Percentiles rank a stretch among this genome's conserved stretches.
phyloP scores from a whole-genome alignment of 2,113 vertebrate genomes.

The Cettia cetti region DNA sequence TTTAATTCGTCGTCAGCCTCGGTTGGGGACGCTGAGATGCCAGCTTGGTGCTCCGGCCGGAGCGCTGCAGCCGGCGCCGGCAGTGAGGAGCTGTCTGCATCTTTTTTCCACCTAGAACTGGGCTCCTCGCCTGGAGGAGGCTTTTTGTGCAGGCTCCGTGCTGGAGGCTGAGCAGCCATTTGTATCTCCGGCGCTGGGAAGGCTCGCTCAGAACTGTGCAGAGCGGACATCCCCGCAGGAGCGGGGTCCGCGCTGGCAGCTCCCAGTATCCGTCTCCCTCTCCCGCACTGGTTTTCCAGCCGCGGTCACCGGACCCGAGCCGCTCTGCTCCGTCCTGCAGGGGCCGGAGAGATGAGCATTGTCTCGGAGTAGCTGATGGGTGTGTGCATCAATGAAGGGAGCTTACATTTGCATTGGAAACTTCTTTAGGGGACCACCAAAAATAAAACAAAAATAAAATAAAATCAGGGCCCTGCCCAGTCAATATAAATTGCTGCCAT shows the following conservation, averaged over 20 bases:
- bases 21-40: not conserved
- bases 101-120: not conserved
- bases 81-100: not conserved
- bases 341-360: not conserved
- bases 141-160: not conserved
- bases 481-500: not conserved
- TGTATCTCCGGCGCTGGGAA: not conserved
- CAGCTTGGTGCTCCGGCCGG: not conserved
- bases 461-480: not conserved
- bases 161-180: not conserved
- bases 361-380: rapidly evolving
- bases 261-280: rapidly evolving
- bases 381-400: not conserved
- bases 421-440: not conserved
- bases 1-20: not conserved
- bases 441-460: not conserved
- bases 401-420: not conserved
- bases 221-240: rapidly evolving
- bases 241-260: not conserved
- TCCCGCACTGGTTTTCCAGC: not conserved
- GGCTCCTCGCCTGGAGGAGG: not conserved
- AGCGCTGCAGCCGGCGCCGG: not conserved
- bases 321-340: not conserved
- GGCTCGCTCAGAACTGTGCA: rapidly evolving
- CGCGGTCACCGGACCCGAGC: rapidly evolving